Evolutionary conservation across 1,140 invertebrate genomes (phyloP).

Genomic region (Oryctes rhinoceros): DNA sequence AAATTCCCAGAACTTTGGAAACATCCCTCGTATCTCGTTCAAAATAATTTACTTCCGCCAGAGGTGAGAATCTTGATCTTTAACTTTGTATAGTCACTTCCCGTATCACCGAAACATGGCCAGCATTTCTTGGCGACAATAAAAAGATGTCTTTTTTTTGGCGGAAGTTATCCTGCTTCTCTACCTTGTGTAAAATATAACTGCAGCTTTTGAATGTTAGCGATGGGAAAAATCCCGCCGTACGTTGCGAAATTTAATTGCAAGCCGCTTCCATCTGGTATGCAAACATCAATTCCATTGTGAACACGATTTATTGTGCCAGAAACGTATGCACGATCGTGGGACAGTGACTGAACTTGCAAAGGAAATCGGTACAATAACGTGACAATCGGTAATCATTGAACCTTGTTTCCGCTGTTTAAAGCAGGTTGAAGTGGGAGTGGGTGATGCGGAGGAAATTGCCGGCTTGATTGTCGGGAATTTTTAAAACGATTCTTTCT

Average conservation of each 20-base stretch:
- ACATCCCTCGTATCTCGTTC: too few species aligned
- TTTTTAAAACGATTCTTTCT: background rate
- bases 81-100: too few species aligned
- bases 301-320: constrained; percentile 16
- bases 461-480: background rate
- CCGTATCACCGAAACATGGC: too few species aligned
- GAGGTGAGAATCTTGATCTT: too few species aligned
- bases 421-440: background rate
- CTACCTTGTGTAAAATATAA: background rate
- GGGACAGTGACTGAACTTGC: constrained; percentile 26
- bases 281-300: constrained; percentile 20
- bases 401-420: constrained; percentile 22
- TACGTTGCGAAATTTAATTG: constrained; percentile 33
- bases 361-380: constrained; percentile 25
- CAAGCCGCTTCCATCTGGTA: constrained; percentile 9
- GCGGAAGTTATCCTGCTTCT: too few species aligned
- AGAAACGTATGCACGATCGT: background rate
- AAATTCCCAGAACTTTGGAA: too few species aligned
- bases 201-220: background rate
- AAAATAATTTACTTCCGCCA: too few species aligned
- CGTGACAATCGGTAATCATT: constrained; percentile 30
- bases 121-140: too few species aligned
- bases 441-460: background rate
- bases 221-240: constrained; percentile 13
- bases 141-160: too few species aligned